These are phyloP conservation scores for Epirrita christyi DNA, from an alignment of 2,888 invertebrate species.

Conservation along the genomic window DNA sequence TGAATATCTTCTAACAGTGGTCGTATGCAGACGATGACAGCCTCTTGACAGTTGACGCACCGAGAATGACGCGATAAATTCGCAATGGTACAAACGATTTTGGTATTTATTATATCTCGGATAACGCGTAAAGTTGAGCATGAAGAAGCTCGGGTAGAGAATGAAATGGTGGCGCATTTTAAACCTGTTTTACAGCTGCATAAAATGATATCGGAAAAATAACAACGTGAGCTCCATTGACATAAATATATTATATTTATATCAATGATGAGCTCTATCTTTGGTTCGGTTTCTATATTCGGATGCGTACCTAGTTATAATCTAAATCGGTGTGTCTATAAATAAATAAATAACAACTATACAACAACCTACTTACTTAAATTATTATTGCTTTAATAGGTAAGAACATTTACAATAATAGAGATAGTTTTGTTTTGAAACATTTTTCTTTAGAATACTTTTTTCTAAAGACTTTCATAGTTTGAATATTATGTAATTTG, in stretches of 20 bases:
- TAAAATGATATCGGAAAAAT: slow-evolving; percentile 19
- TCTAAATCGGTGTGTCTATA: too few species aligned
- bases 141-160: not conserved
- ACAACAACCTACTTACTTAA: too few species aligned
- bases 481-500: too few species aligned
- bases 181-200: slow-evolving; percentile 15
- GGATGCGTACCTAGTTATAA: too few species aligned
- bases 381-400: too few species aligned
- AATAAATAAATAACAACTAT: too few species aligned
- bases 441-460: too few species aligned
- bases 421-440: too few species aligned
- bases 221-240: slow-evolving; percentile 8
- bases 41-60: slow-evolving; percentile 62
- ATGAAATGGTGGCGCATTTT: slow-evolving; percentile 19
- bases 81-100: slow-evolving; percentile 37
- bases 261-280: not conserved
- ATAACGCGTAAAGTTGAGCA: slow-evolving; percentile 44
- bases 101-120: slow-evolving; percentile 37
- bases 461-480: too few species aligned
- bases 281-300: too few species aligned
- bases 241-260: too few species aligned
- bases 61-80: slow-evolving; percentile 55
- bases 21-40: slow-evolving; percentile 55
- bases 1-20: slow-evolving; percentile 44
- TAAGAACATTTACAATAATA: too few species aligned